A percentile compares a stretch with the other conserved stretches of the same genome.
Conservation (phyloP, 2,113 vertebrate genomes). For the Chloebia gouldiae region DNA sequence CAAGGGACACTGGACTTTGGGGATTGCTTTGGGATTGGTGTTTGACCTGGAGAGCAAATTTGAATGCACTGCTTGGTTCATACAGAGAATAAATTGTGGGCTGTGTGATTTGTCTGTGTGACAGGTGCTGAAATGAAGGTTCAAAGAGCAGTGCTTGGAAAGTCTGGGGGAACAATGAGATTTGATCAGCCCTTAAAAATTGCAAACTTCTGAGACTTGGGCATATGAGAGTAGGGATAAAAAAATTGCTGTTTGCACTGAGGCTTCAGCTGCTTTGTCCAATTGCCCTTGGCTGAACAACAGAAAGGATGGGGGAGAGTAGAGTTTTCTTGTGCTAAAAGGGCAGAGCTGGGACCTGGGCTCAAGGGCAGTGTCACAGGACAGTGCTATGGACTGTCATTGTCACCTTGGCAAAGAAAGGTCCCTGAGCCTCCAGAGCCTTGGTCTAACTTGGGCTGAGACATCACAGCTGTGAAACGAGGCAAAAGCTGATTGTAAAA, state of each 20-base stretch:
- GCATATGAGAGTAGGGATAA: not conserved
- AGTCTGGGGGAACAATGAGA: not conserved
- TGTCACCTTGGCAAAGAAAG: not conserved
- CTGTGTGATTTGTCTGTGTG: not conserved
- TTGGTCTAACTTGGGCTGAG: not conserved
- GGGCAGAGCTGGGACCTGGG: not conserved
- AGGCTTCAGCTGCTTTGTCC: not conserved
- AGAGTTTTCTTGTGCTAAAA: not conserved
- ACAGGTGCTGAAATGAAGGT: not conserved
- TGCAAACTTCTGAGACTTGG: not conserved
- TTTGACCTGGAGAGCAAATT: not conserved
- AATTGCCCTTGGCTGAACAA: not conserved
- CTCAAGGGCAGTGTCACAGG: not conserved
- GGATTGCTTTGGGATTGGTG: not conserved
- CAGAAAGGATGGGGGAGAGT: fast-evolving
- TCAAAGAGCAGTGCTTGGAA: not conserved
- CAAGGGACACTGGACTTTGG: not conserved
- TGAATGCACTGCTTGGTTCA: not conserved
- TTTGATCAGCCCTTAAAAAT: not conserved
- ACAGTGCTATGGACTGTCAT: not conserved
- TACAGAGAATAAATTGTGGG: not conserved
- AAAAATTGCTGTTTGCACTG: not conserved
- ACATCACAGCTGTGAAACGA: not conserved
- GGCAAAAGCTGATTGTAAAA: not conserved
- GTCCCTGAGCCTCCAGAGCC: not conserved